These are phyloP conservation scores for Phoxinus phoxinus DNA, from an alignment of 2,113 vertebrate species.

Conservation along the genomic window DNA sequence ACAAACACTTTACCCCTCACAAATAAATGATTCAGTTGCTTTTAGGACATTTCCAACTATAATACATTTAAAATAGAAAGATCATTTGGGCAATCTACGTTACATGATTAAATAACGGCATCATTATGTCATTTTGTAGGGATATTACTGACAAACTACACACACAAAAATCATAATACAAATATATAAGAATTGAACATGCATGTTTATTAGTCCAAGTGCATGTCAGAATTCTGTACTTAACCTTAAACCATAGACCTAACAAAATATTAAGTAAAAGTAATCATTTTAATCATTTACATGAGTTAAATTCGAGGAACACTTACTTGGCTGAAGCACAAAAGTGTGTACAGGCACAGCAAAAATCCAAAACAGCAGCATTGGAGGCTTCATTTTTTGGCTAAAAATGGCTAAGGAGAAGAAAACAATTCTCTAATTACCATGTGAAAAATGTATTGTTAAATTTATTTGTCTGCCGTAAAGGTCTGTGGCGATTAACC, in stretches of 20 bases:
- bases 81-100: neutral
- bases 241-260: neutral
- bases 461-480: neutral
- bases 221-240: neutral
- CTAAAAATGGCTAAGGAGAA: conserved; percentile 16
- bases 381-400: conserved; percentile 63
- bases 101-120: neutral
- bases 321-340: conserved; percentile 68
- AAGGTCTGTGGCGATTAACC: neutral
- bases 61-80: neutral
- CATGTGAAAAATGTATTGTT: neutral
- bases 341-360: conserved; percentile 55
- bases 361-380: conserved; percentile 60
- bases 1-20: neutral
- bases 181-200: neutral
- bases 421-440: conserved; percentile 22
- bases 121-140: neutral
- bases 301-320: neutral
- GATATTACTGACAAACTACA: neutral
- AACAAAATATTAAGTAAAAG: neutral
- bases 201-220: neutral
- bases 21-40: neutral
- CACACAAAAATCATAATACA: neutral
- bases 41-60: neutral
- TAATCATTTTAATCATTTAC: neutral